Conservation (phyloP, 1,140 invertebrate species). For the Agraylea sexmaculata region DNA sequence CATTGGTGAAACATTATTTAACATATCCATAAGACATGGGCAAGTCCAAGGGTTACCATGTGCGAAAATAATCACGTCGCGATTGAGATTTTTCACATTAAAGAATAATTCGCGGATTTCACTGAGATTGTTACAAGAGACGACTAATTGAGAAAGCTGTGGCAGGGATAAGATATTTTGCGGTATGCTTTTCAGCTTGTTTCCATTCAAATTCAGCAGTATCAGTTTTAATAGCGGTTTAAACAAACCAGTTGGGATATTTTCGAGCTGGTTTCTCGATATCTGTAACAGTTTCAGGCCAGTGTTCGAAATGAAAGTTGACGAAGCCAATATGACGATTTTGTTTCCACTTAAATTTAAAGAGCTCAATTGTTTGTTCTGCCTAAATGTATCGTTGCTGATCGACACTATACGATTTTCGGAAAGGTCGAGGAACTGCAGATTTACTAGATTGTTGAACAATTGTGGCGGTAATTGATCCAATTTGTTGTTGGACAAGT, state of each 20-base stretch:
- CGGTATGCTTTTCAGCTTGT: background rate
- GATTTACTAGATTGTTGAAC: background rate
- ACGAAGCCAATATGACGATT: background rate
- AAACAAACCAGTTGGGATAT: too few relatives aligned
- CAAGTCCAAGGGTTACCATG: constrained; percentile 11
- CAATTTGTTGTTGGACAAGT: constrained; percentile 5
- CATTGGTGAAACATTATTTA: too few relatives aligned
- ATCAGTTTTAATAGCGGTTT: background rate
- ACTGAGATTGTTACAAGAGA: constrained; percentile 6
- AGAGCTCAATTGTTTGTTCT: background rate
- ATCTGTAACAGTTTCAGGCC: constrained; percentile 4
- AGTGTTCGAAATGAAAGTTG: background rate
- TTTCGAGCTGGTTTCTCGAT: constrained; percentile 6
- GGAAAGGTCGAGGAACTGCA: constrained; percentile 1
- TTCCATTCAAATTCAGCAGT: constrained; percentile 4
- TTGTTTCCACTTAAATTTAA: constrained; percentile 1
- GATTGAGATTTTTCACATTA: too few relatives aligned
- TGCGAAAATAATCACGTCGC: background rate
- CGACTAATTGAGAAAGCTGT: background rate
- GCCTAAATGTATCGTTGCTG: constrained; percentile 3
- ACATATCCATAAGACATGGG: constrained; percentile 4
- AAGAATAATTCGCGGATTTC: background rate
- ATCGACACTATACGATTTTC: too few relatives aligned
- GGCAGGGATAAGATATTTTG: background rate
- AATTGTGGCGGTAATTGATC: background rate